Evolutionary conservation across 35 echinoderm and acorn worm species (phyloP), one percentile per base, ranked within the genome.

Genomic region (Stichopus chloronotus): DNA sequence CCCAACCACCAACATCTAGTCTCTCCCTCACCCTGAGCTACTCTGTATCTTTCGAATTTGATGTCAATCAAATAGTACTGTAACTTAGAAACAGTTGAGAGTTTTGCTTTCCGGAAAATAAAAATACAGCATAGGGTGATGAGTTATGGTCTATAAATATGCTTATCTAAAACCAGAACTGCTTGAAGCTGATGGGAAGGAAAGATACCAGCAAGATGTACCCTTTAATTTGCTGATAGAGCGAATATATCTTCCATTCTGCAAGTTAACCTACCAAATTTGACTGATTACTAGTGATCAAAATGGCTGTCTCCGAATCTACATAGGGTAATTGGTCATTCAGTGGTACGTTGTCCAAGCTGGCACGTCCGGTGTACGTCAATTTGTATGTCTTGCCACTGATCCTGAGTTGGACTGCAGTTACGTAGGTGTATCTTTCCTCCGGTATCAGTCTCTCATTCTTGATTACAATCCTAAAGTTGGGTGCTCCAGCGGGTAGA

Each of bases 401-500:
- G 12, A 59, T 58, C 5, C n/a, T 16, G 4, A 85, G n/a, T 20
- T 58, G 82, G 22, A 7, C 23, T 14, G 23, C 5, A 6, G 82
- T 60, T 10, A 20, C 16, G 13, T 85, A 85, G 5, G 82, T 85
- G 6, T n/a, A 85, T 13, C 52, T 56, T 56, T 58, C 55, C 20
- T 58, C 82, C 55, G 82, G 82, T 2, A 58, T 25, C 82, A 85
- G 55, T 23, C 55, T 58, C 22, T 85, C 82, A 56, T 58, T 85
- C 19, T 25, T 85, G 17, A 85, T 85, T 8, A 22, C 16, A 9
- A 85, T 85, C 58, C 57, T 53, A 53, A 85, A 85, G 4, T 16
- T 53, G 4, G 55, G 55, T 1, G 24, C 82, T 53, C 82, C 82
- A 4, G 54, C 58, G 55, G 54, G 52, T 57, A 85, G 57, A 13